phyloP scores from a whole-genome alignment of 2,113 vertebrate genomes.

The Sebastes fasciatus region DNA sequence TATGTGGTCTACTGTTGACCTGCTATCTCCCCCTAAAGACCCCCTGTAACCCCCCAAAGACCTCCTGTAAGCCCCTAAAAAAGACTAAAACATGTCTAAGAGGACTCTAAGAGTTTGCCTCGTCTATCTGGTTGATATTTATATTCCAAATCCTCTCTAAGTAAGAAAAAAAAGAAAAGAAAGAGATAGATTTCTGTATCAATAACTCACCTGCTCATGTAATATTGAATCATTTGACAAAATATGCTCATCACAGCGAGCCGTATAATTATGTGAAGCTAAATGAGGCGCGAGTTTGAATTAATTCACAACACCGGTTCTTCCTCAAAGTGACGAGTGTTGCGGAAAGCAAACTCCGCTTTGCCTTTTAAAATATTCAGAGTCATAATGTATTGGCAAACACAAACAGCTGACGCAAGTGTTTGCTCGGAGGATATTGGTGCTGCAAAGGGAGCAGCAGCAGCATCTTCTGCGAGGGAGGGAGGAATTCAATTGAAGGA shows the following conservation, averaged over 20 bases:
- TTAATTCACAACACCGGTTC: conserved; percentile 17
- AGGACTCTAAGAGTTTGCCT: no score
- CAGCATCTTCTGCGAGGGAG: conserved; percentile 54
- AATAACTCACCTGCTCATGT: not conserved
- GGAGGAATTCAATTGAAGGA: conserved; percentile 73
- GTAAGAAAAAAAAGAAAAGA: not conserved
- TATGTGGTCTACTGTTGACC: no score
- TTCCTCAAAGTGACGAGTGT: conserved; percentile 30
- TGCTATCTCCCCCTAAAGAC: no score
- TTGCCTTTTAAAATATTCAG: conserved; percentile 69
- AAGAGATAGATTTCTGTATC: not conserved
- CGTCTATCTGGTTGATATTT: no score
- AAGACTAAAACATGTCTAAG: no score
- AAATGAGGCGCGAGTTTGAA: conserved; percentile 8
- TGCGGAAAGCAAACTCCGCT: conserved; percentile 37
- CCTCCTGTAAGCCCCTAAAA: no score
- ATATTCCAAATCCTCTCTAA: not conserved
- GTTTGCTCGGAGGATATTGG: conserved; percentile 69
- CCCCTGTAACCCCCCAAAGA: no score
- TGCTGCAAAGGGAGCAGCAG: conserved; percentile 54
- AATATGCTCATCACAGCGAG: not conserved
- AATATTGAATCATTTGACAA: conserved; percentile 17
- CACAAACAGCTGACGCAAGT: conserved; percentile 74
- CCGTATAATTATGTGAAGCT: not conserved
- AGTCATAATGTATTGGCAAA: conserved; percentile 67